Conservation (phyloP, 2,888 invertebrate species). For the Pyrrhia umbra region DNA sequence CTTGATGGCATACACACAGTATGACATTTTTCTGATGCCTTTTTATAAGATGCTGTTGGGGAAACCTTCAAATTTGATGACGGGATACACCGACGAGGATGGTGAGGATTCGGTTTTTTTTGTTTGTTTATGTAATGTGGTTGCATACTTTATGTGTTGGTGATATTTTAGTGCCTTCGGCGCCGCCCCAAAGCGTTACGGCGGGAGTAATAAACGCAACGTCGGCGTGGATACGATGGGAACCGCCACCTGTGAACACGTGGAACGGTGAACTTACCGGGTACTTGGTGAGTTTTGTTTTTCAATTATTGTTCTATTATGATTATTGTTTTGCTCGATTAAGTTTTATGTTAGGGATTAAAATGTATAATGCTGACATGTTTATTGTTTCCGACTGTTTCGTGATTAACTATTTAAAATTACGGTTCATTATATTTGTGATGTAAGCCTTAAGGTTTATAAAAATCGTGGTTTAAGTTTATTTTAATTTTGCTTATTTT, state of each 20-base stretch:
- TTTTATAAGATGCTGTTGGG: conserved; percentile 97
- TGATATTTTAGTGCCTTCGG: conserved; percentile 92
- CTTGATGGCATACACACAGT: conserved; percentile 95
- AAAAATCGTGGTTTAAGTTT: not conserved
- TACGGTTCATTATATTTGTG: not conserved
- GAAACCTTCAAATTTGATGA: conserved; percentile 97
- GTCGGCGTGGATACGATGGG: conserved; percentile 95
- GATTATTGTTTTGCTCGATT: conserved; percentile 62
- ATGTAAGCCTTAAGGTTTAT: not conserved
- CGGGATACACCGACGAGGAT: conserved; percentile 96
- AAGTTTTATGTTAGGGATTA: conserved; percentile 60
- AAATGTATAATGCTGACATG: conserved; percentile 27
- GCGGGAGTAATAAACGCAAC: conserved; percentile 95
- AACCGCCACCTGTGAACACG: conserved; percentile 93
- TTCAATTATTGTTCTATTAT: conserved; percentile 63
- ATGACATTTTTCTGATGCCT: conserved; percentile 97
- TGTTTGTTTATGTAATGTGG: conserved; percentile 54
- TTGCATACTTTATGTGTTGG: conserved; percentile 56
- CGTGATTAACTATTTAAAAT: not conserved
- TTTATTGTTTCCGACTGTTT: conserved; percentile 12
- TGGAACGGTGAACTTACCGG: conserved; percentile 96
- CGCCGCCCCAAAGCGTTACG: conserved; percentile 94
- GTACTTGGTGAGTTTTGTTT: conserved; percentile 93
- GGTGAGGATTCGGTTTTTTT: conserved; percentile 79
- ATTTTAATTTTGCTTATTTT: too few species aligned